These are phyloP conservation scores for Hycleus cichorii DNA, from an alignment of 1,140 invertebrate genomes.

Conservation along the genomic window DNA sequence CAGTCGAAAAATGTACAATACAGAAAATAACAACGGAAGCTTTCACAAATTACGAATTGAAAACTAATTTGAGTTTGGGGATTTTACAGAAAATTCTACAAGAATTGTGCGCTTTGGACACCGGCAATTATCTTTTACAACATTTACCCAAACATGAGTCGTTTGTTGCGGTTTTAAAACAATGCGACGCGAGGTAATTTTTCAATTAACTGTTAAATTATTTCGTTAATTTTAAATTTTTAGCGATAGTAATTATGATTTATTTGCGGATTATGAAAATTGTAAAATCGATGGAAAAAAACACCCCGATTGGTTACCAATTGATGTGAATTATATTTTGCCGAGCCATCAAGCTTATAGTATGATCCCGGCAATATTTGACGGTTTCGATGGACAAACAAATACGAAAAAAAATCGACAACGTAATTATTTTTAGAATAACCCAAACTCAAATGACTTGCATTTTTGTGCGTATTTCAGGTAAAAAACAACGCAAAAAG, in stretches of 20 bases:
- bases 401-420: conserved; percentile 7
- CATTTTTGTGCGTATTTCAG: background rate
- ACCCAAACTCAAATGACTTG: background rate
- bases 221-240: conserved; percentile 19
- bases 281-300: conserved; percentile 16
- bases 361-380: conserved; percentile 37
- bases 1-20: conserved; percentile 40
- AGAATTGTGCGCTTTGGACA: conserved; percentile 29
- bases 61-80: conserved; percentile 34
- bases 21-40: conserved; percentile 38
- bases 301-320: conserved; percentile 31
- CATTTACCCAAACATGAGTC: conserved; percentile 40
- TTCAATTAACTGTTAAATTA: conserved; percentile 1
- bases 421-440: background rate
- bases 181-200: conserved; percentile 20
- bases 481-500: background rate
- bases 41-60: conserved; percentile 36
- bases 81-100: conserved; percentile 41
- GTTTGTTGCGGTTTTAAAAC: conserved; percentile 39
- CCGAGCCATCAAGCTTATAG: conserved; percentile 27
- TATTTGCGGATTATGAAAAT: conserved; percentile 28
- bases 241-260: conserved; percentile 26
- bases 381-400: conserved; percentile 3
- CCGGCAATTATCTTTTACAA: conserved; percentile 42
- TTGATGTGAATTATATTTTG: conserved; percentile 36